Base-by-base conservation (phyloP, 2,113 vertebrate genomes). In the Struthidea cinerea region DNA sequence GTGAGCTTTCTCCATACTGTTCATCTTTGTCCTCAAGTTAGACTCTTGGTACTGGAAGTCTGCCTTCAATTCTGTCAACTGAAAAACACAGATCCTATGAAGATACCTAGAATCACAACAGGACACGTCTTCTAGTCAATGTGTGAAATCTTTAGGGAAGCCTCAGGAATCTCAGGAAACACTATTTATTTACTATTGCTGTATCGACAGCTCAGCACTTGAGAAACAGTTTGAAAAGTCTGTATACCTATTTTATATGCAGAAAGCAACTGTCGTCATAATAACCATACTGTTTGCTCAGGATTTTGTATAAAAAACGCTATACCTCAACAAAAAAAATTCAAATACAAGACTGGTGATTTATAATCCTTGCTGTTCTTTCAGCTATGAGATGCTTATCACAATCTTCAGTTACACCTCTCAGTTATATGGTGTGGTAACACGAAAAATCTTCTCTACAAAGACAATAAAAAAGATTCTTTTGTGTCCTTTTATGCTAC, bases 1-100 rank as follows among this genome's bases (percentile, higher is more conserved):
- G 97, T 99, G 99, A 47, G 99, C 98, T 91, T 99, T 99, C 92
- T 99, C 99, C 99, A 99, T 99, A 97, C 99, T 99, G 97, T 99
- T 99, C 99, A 99, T 99, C 96, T 99, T 99, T 59, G 99, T 98
- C 97, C 99, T 99, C 98, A 99, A 98, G 92, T 99, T 99, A 83
- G 99, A 99, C 85, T 99, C 99, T 96, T 99, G 99, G 95, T 99
- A 99, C 96, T 99, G 99, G 97, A 99, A 99, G 94, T 99, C 99
- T 49, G 99, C 99, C 96, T 99, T 99, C 75, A 99, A 85, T 95
- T 99, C 99, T 55, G 99, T 99, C 96, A 99, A 97, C 99, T 99
- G 86, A 86, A 61, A 95, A 95, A 69, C 47, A 91, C 8, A 80
- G 44, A 46, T 39, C 21, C 68, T 71, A 10, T 94, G 50, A 94